Evolutionary conservation across 2,797 vertebrate genomes (phyloP).

Genomic region (Bradypus variegatus): DNA sequence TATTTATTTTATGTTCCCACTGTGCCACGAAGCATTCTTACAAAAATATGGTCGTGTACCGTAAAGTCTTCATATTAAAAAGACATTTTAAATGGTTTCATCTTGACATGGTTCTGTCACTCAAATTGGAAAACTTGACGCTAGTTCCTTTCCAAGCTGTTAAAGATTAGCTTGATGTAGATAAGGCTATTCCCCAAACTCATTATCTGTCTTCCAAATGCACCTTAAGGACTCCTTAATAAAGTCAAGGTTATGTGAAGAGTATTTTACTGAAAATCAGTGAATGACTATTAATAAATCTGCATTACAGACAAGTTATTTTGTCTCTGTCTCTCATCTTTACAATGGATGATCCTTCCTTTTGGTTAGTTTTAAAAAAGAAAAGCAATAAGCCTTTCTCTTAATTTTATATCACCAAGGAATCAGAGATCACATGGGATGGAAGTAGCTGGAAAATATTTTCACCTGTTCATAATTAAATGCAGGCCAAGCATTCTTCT

Average conservation of each 20-base stretch:
- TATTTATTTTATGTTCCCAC: constrained; percentile 67
- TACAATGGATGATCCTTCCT: constrained; percentile 58
- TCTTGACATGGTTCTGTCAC: constrained; percentile 70
- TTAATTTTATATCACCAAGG: constrained; percentile 49
- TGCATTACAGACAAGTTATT: constrained; percentile 74
- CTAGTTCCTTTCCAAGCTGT: constrained; percentile 75
- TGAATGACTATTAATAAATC: constrained; percentile 79
- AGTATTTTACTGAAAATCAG: constrained; percentile 78
- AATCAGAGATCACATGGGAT: constrained; percentile 30
- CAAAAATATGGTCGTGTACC: constrained; percentile 66
- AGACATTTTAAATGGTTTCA: constrained; percentile 71
- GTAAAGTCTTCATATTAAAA: constrained; percentile 73
- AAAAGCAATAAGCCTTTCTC: constrained; percentile 58
- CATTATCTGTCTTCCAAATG: constrained; percentile 81
- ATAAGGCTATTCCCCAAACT: constrained; percentile 80
- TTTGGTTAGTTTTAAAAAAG: constrained; percentile 7
- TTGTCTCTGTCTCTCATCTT: constrained; percentile 72
- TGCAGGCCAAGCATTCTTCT: background rate
- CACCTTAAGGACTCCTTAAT: constrained; percentile 82
- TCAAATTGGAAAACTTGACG: constrained; percentile 77
- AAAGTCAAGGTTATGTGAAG: constrained; percentile 80
- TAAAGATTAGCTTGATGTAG: constrained; percentile 81
- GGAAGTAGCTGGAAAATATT: constrained; percentile 9
- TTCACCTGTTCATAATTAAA: constrained; percentile 40
- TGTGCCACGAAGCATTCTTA: constrained; percentile 52